Evolutionary conservation across 2,113 vertebrate genomes (phyloP), one percentile per base, ranked within the genome.

Genomic region (Enhydra lutris): DNA sequence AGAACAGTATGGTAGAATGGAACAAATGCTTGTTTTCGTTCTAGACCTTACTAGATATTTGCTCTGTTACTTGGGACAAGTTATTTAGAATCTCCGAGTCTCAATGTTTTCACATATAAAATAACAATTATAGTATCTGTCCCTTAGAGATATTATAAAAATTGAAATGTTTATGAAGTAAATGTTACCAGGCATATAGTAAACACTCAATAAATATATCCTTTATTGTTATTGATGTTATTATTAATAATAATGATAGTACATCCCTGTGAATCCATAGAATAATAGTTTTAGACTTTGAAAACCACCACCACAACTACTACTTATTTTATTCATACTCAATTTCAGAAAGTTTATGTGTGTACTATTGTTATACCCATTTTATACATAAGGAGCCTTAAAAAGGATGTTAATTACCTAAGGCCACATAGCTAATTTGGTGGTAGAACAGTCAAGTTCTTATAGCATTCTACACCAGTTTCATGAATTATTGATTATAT

Each of bases 171-270:
- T 92, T 94, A 45, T 67, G 76, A 95, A 57, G 3, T 83, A 63
- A 93, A 59, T 59, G 24, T 89, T 88, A 89, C 24, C 31, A 63
- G 39, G 12, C 26, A 76, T 15, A 85, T 23, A 42, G 65, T 81
- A 88, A 94, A 18, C 18, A 65, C 67, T 67, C 34, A 81, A 69
- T 91, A 63, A 91, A 50, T 57, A 73, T 45, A 69, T 65, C 6
- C 15, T 65, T 88, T 83, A 90, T 95, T 67, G 52, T 92, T 95
- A 50, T 55, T 86, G 24, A n/a, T 92, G 18, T 80, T 91, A 45
- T 59, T 88, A 1, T 24, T 95, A 88, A n/a, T 42, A 82, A 39
- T 74, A 95, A 63, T 65, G 65, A 95, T 50, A 83, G 18, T 29
- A 47, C 45, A 14, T 39, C 0, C 7, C 47, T 24, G 23, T 76